phyloP scores from a whole-genome alignment of 2,113 vertebrate genomes.

The Chloebia gouldiae region DNA sequence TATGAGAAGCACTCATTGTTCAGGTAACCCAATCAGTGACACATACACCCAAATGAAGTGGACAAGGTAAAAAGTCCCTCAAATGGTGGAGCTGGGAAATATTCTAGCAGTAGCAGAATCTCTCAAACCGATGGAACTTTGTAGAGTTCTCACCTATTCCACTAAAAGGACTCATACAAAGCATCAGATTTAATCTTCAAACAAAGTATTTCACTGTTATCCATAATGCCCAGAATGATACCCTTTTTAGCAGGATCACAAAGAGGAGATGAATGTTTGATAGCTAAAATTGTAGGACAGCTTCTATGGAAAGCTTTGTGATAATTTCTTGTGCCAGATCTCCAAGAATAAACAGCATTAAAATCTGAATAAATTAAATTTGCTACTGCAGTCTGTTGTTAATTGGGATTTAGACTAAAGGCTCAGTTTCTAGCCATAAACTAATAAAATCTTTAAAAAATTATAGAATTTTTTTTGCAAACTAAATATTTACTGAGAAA shows the following conservation, averaged over 20 bases:
- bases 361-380: slow-evolving; percentile 68
- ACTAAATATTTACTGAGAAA: slow-evolving; percentile 68
- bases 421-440: slow-evolving; percentile 45
- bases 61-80: not conserved
- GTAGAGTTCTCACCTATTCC: not conserved
- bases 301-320: not conserved
- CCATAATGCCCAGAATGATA: slow-evolving; percentile 26
- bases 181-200: not conserved
- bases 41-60: not conserved
- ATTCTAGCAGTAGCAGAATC: not conserved
- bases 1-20: not conserved
- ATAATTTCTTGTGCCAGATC: slow-evolving; percentile 24
- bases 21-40: not conserved
- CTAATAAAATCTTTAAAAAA: slow-evolving; percentile 67
- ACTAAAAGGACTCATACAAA: not conserved
- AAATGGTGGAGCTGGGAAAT: not conserved
- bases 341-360: slow-evolving; percentile 62
- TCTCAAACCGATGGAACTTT: not conserved
- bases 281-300: not conserved
- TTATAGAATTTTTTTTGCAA: slow-evolving; percentile 56
- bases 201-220: not conserved
- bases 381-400: slow-evolving; percentile 53
- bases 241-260: slow-evolving; percentile 5
- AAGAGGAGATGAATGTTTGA: not conserved
- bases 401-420: slow-evolving; percentile 32